phyloP scores from a whole-genome alignment of 2,888 invertebrate genomes.

The Dione juno region DNA sequence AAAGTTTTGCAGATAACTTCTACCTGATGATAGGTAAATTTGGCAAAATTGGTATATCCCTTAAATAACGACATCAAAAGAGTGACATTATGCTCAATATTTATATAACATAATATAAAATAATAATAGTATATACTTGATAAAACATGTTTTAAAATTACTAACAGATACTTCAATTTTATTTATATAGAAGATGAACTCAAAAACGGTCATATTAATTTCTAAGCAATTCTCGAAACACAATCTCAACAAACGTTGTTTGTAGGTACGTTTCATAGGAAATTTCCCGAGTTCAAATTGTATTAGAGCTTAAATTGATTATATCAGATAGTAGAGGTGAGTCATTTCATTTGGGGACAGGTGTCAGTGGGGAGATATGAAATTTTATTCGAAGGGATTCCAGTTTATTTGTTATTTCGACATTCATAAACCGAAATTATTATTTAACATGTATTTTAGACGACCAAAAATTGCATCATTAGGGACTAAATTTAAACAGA shows the following conservation, averaged over 20 bases:
- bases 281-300: slow-evolving; percentile 46
- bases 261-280: slow-evolving; percentile 16
- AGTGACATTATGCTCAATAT: no score
- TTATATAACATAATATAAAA: no score
- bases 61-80: no score
- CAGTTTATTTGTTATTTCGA: slow-evolving; percentile 27
- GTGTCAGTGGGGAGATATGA: slow-evolving; percentile 53
- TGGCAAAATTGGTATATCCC: no score
- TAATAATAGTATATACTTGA: no score
- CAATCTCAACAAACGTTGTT: slow-evolving; percentile 10
- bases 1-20: no score
- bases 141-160: no score
- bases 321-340: slow-evolving; percentile 52
- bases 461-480: no score
- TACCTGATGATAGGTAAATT: no score
- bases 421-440: slow-evolving; percentile 9
- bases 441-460: no score
- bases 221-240: not conserved
- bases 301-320: slow-evolving; percentile 54
- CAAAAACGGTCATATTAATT: not conserved
- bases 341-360: slow-evolving; percentile 54
- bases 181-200: not conserved
- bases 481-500: no score
- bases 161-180: no score
- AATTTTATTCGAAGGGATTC: slow-evolving; percentile 34